phyloP scores from a whole-genome alignment of 2,888 invertebrate genomes.

The Eretmocerus hayati region DNA sequence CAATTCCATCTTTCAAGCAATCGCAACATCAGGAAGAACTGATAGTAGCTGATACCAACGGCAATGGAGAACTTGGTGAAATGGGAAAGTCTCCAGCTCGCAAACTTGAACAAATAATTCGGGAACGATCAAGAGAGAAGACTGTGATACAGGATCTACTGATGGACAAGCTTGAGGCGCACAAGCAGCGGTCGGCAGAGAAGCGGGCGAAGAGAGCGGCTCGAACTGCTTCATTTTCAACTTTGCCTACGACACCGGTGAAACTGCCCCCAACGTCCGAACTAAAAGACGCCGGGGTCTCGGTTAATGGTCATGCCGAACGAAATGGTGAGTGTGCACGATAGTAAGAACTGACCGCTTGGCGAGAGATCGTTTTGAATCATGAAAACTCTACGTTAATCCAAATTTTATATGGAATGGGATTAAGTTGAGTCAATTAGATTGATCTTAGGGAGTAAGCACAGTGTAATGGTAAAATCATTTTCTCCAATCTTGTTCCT shows the following conservation, averaged over 20 bases:
- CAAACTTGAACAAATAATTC: constrained; percentile 69
- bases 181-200: constrained; percentile 58
- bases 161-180: constrained; percentile 67
- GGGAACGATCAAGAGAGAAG: constrained; percentile 76
- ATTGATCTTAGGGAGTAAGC: too few relatives aligned
- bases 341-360: too few relatives aligned
- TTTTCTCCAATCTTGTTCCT: too few relatives aligned
- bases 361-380: too few relatives aligned
- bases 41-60: constrained; percentile 40
- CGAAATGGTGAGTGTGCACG: too few relatives aligned
- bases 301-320: too few relatives aligned
- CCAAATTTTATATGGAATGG: too few relatives aligned
- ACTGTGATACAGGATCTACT: constrained; percentile 77
- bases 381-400: too few relatives aligned
- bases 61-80: constrained; percentile 10
- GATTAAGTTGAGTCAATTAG: too few relatives aligned
- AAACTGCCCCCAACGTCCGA: constrained; percentile 15
- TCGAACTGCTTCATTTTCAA: constrained; percentile 48
- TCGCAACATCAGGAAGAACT: constrained; percentile 48
- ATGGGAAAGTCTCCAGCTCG: constrained; percentile 49
- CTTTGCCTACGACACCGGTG: constrained; percentile 21
- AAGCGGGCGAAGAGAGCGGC: constrained; percentile 57
- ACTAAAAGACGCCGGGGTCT: constrained; percentile 1
- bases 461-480: too few relatives aligned
- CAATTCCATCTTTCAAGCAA: neutral